Conservation (phyloP, 2,797 vertebrate genomes). For the Carapus acus region DNA sequence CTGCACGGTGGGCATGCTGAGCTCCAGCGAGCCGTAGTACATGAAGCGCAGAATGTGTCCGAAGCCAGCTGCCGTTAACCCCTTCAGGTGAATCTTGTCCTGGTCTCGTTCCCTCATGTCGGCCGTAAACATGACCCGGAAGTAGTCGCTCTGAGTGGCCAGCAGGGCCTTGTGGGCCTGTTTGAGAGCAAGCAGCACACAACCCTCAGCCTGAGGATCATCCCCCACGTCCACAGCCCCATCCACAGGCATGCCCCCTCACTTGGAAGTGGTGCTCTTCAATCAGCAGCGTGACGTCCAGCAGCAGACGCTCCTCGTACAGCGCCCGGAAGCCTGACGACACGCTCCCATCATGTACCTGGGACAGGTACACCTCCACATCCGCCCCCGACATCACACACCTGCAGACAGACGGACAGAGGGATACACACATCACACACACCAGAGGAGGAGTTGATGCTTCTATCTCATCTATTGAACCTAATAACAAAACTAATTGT, state of each 20-base stretch:
- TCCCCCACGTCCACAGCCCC: not conserved
- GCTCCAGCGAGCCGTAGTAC: slow-evolving; percentile 99
- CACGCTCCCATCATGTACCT: slow-evolving; percentile 97
- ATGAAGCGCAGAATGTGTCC: slow-evolving; percentile 97
- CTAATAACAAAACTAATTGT: too few species aligned
- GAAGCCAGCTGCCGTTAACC: slow-evolving; percentile 94
- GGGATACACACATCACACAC: not conserved
- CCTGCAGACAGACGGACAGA: slow-evolving; percentile 64
- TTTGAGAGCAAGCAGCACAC: slow-evolving; percentile 25
- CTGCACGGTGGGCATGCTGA: slow-evolving; percentile 97
- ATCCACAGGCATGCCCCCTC: too few species aligned
- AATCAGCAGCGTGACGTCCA: slow-evolving; percentile 89
- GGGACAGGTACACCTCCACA: slow-evolving; percentile 99
- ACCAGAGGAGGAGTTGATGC: too few species aligned
- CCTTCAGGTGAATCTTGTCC: slow-evolving; percentile 99
- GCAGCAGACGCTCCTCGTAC: slow-evolving; percentile 95
- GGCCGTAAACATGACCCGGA: slow-evolving; percentile 99
- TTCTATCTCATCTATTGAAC: too few species aligned
- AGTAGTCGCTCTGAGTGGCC: slow-evolving; percentile 99
- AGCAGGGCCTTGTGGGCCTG: slow-evolving; percentile 98
- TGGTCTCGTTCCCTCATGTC: slow-evolving; percentile 99
- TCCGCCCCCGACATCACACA: slow-evolving; percentile 99
- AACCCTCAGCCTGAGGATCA: not conserved
- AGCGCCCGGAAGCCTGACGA: slow-evolving; percentile 96
- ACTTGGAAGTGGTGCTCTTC: slow-evolving; percentile 99